Base-by-base conservation (phyloP, 23 tunicate genomes). In the Diplosoma virens region DNA sequence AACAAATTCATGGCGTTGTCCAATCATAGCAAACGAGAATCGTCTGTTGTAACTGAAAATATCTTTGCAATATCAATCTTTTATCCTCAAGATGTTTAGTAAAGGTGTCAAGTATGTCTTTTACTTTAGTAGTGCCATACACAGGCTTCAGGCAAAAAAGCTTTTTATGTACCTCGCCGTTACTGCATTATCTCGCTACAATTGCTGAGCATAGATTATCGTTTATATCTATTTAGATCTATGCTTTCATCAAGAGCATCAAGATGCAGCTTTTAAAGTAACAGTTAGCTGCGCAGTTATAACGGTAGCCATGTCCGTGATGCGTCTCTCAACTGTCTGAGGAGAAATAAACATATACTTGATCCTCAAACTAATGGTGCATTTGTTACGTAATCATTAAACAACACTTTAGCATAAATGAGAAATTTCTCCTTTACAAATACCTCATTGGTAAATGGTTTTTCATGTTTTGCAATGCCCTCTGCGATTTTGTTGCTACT, bases 11-110 rank as follows among this genome's bases (percentile, higher is more conserved):
- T 6, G 7, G 65, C 20, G 65, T 58, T 24, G 26, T 58, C 65
- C 37, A 25, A 27, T 66, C 72, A 66, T 66, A 66, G 45, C 45
- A 66, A n/a, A 21, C 60, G 76, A 18, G 58, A 59, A 23, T 59
- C 76, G 76, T 70, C 76, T 70, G 61, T 35, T 70, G 76, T 70
- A 70, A 70, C 76, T 37, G 76, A 70, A 59, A 70, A 9, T 35
- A 70, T 70, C 76, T 70, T 70, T 47, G 26, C 29, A 25, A 66
- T 66, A 66, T 66, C 72, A 66, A 58, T 58, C 65, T 7, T 58
- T 24, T 58, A 14, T 58, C 65, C 65, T 58, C 65, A 58, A 58
- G 21, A 58, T 58, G 65, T 20, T 58, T 20, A 58, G 65, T 58
- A 24, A 58, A 58, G 65, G 65, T 58, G 72, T 66, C 72, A 66